Evolutionary conservation across 2,888 invertebrate species (phyloP), one percentile per base, ranked within the genome.

Genomic region (Sphaerophoria taeniata): DNA sequence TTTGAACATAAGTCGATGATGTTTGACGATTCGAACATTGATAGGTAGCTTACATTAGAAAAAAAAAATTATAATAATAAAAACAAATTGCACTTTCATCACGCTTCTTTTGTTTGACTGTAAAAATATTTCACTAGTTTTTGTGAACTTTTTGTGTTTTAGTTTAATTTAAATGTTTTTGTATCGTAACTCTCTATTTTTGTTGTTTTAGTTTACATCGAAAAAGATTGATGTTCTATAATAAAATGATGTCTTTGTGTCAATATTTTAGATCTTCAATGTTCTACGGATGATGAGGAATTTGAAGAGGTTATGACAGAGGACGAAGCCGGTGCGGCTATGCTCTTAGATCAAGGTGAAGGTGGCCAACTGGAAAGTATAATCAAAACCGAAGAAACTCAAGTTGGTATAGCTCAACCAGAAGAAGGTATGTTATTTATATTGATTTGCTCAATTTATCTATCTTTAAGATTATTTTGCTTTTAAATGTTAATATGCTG

Each of bases 211-310:
- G 14, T n/a, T 6, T 3, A 47, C 39, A 65, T 3, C 39, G 7
- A 7, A 60, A 4, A 12, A 9, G 36, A 45, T 0, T 24, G 49
- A 0, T 0, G 49, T 4, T 14, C 12, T n/a, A 24, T 7, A n/a
- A 56, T 31, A n/a, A 1, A 16, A n/a, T 16, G 43, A 56, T n/a
- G 24, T 2, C 55, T 45, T 31, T 36, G 34, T 65, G 0, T 60
- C 11, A 36, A 31, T 69, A 85, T 51, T 69, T 36, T 87, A 94
- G 95, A 95, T 92, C 91, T 95, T 60, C 95, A 95, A 91, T 95
- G 95, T 90, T 95, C 95, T 12, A 95, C 95, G 72, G 95, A 95
- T 89, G 94, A 94, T 78, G 94, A 94, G 79, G 95, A 95, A 89
- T 93, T 95, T 81, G 95, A 95, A 88, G 95, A 95, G 88, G 94